phyloP scores from a whole-genome alignment of 2,888 invertebrate genomes.

The Colostygia pectinataria region DNA sequence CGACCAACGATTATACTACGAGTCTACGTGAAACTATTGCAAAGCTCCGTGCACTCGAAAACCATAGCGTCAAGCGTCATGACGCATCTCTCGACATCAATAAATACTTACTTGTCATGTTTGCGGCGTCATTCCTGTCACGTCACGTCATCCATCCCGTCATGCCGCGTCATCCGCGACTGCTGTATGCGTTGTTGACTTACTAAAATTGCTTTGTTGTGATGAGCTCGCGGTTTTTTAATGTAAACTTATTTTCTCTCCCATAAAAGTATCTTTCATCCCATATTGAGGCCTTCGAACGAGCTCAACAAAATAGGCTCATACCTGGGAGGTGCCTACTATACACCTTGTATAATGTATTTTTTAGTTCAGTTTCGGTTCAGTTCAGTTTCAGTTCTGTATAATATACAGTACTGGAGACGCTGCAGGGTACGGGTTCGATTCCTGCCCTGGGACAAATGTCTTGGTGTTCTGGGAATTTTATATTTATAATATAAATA shows the following conservation, averaged over 20 bases:
- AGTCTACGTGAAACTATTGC: background rate
- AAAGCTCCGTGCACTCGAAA: constrained; percentile 4
- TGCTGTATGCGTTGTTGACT: constrained; percentile 64
- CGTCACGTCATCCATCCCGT: constrained; percentile 45
- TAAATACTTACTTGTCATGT: constrained; percentile 58
- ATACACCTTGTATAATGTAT: no score
- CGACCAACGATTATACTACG: no score
- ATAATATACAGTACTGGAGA: no score
- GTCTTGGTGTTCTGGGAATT: no score
- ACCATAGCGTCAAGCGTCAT: constrained; percentile 41
- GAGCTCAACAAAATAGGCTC: no score
- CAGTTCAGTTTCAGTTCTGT: no score
- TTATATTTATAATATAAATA: no score
- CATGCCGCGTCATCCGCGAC: constrained; percentile 54
- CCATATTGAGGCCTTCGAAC: constrained; percentile 23
- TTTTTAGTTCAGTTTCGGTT: no score
- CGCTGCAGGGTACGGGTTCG: no score
- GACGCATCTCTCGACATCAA: constrained; percentile 51
- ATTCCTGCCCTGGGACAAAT: no score
- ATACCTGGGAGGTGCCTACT: no score
- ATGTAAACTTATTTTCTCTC: constrained; percentile 48
- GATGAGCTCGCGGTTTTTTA: constrained; percentile 54
- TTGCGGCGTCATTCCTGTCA: constrained; percentile 50
- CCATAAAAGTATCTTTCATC: constrained; percentile 44
- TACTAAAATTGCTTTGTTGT: constrained; percentile 61